A percentile compares a stretch with the other conserved stretches of the same genome.
phyloP scores from a whole-genome alignment of 1,140 invertebrate species.

The Camponotus vicinus region DNA sequence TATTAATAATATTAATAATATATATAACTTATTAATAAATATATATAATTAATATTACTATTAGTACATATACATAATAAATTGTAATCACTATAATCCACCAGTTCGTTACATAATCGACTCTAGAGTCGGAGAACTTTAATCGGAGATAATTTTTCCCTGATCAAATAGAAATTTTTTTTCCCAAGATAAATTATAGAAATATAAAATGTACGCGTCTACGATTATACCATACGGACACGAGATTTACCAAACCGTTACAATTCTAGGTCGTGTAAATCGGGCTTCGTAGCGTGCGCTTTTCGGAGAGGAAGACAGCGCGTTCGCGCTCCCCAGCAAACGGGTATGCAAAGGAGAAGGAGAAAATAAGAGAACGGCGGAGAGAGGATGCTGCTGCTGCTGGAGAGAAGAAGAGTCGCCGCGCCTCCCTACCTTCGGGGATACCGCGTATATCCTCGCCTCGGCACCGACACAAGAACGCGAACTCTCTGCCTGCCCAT shows the following conservation, averaged over 20 bases:
- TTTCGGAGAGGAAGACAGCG: constrained; percentile 33
- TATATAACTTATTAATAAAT: no score
- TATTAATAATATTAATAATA: no score
- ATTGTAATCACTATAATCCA: no score
- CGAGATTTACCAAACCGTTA: background rate
- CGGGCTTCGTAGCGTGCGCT: constrained; percentile 29
- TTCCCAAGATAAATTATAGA: background rate
- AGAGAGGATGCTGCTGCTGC: constrained; percentile 11
- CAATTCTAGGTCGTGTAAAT: constrained; percentile 28
- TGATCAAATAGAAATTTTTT: no score
- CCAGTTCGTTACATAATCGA: no score
- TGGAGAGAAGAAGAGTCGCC: constrained; percentile 63
- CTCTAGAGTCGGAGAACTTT: no score
- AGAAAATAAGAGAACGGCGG: constrained; percentile 51
- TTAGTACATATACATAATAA: no score
- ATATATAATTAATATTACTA: no score
- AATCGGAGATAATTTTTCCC: no score
- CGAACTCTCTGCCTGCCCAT: background rate
- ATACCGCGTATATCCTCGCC: constrained; percentile 64
- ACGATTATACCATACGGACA: background rate
- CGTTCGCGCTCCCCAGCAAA: constrained; percentile 14
- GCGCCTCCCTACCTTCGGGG: constrained; percentile 71
- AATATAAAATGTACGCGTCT: background rate
- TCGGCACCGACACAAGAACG: constrained; percentile 63
- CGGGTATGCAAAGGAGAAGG: constrained; percentile 51